Evolutionary conservation across 2,113 vertebrate genomes (phyloP), one percentile per base, ranked within the genome.

Genomic region (Myiozetetes cayanensis): DNA sequence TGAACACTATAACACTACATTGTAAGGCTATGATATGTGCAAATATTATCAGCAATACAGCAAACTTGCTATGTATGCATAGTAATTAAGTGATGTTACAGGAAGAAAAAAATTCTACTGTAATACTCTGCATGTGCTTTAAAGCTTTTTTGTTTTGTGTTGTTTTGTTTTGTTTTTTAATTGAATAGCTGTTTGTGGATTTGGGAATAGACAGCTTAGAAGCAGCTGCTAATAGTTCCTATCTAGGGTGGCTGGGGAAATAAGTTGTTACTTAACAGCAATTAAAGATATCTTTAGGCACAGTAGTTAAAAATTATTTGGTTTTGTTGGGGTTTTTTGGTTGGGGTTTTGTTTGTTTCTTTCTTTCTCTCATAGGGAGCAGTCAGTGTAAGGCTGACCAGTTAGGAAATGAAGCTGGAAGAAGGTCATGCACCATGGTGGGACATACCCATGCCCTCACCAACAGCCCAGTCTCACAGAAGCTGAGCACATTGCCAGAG

Each of bases 401-500:
- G 31, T 12, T 28, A 73, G 68, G 28, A 65, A 37, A 11, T 0
- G 14, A 47, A 66, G 31, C 14, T 73, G 41, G 30, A n/a, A 80
- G 22, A 88, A 24, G 14, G 12, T 30, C 15, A 4, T 31, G 12
- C 0, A 4, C 19, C 33, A 22, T 12, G 9, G 46, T 46, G 20
- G 52, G 35, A 35, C 4, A 10, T 44, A 39, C 8, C 53, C 3
- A 1, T 2, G 20, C 22, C 31, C 18, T 44, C 70, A 37, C 10
- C n/a, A 63, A 2, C 6, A 31, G 14, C 43, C 35, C 30, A 30
- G 27, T 17, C 20, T 19, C 3, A 1, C 30, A 46, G 71, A 25
- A 18, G 6, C 39, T 53, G 50, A 68, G 22, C 39, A 7, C 3
- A 2, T 7, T 0, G 0, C 35, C 14, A 20, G 56, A 78, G 24